Base-by-base conservation (phyloP, 2,113 vertebrate species). In the Brachypteracias leptosomus region DNA sequence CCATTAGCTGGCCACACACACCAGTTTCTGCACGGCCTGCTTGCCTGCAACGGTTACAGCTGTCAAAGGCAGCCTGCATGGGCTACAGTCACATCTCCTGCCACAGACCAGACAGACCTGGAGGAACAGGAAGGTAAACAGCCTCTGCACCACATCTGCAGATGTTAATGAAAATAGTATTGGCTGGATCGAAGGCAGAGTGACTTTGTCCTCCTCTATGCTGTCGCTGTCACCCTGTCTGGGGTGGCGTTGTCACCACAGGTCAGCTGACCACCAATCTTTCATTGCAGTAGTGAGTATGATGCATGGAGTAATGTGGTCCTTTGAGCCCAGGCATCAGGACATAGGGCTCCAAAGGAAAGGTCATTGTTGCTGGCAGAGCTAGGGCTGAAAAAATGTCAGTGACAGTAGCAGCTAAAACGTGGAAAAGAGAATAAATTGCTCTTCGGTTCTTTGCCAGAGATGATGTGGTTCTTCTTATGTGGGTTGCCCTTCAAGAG, bases 1-100 rank as follows among this genome's bases (percentile, higher is more conserved):
- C 51, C 2, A 0, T 42, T 29, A 44, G 51, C n/a, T 67, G 71
- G 26, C 59, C n/a, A 14, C 80, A 9, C 4, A 2, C 13, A 3
- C 3, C 1, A 1, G 1, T 10, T 46, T 19, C 31, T 26, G 35
- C 2, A 1, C 21, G 25, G 10, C 7, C 70, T 21, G 21, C 28
- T 46, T 1, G 2, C 42, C 36, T 29, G 16, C 1, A 0, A 9
- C 0, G 0, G 67, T 42, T 26, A 6, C 29, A 19, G 5, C 35
- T 3, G 7, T 9, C 5, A 3, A 33, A 68, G 26, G 17, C 12
- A 17, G 6, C 38, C 51, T 29, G 40, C 0, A 0, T 2, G 55
- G 36, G 35, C 6, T 7, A 67, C 24, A 21, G 17, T 18, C 49
- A 2, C 0, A 0, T 20, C 49, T 74, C 4, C 18, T 7, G 47